A percentile compares a stretch with the other conserved stretches of the same genome.
These are phyloP conservation scores for Orthonychiurus folsomi DNA, from an alignment of 2,888 invertebrate genomes.

Conservation along the genomic window DNA sequence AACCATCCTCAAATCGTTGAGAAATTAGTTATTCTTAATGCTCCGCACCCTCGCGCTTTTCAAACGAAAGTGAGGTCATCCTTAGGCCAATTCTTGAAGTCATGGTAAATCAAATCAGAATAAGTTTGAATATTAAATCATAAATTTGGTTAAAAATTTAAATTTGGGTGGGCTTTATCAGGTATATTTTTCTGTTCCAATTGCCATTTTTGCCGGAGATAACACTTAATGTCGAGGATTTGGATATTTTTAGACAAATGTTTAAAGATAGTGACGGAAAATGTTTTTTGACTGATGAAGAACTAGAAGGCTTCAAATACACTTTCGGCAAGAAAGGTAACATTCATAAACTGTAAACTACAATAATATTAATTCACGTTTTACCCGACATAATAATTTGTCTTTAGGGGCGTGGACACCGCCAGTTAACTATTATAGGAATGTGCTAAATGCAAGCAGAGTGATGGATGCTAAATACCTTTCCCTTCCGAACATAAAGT, in stretches of 20 bases:
- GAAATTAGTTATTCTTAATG: conserved; percentile 46
- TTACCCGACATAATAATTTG: neutral
- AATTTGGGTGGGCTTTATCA: conserved; percentile 31
- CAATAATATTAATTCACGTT: too few relatives aligned
- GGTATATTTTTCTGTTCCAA: conserved; percentile 45
- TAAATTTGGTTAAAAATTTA: neutral
- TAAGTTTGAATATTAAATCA: neutral
- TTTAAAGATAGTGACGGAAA: conserved; percentile 39
- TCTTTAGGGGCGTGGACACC: conserved; percentile 49
- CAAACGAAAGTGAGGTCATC: conserved; percentile 40
- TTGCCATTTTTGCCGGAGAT: conserved; percentile 46
- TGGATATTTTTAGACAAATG: conserved; percentile 45
- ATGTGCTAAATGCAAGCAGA: conserved; percentile 27
- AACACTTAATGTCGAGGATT: conserved; percentile 46
- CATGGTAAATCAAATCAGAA: conserved; percentile 34
- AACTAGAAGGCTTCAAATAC: conserved; percentile 54
- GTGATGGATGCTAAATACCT: conserved; percentile 8
- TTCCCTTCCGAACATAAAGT: conserved; percentile 42
- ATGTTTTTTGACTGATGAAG: conserved; percentile 44
- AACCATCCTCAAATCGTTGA: conserved; percentile 45
- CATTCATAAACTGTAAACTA: conserved; percentile 21
- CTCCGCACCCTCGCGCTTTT: conserved; percentile 46
- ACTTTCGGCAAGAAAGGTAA: conserved; percentile 52
- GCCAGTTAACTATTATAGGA: conserved; percentile 53
- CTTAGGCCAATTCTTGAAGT: conserved; percentile 39